phyloP scores from a whole-genome alignment of 2,888 invertebrate species.

The Neoaliturus tenellus region DNA sequence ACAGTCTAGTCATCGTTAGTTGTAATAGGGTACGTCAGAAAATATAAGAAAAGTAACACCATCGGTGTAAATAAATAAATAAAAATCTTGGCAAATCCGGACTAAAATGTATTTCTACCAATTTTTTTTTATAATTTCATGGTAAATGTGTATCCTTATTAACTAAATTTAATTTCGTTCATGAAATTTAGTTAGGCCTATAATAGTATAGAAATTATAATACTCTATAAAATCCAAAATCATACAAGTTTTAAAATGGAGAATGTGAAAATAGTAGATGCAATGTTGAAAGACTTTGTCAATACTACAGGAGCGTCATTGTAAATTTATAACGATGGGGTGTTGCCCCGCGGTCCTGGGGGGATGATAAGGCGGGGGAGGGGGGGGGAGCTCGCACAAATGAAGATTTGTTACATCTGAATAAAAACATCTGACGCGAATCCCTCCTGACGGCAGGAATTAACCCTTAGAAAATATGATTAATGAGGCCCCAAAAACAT shows the following conservation, averaged over 20 bases:
- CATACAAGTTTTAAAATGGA: background rate
- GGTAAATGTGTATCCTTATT: too few relatives aligned
- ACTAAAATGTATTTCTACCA: too few relatives aligned
- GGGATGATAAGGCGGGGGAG: background rate
- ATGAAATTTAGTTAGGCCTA: too few relatives aligned
- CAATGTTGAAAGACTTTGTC: slow-evolving; percentile 26
- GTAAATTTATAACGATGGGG: slow-evolving; percentile 45
- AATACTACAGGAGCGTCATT: slow-evolving; percentile 31
- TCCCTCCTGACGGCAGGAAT: background rate
- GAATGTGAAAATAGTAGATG: background rate
- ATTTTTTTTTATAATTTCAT: too few relatives aligned
- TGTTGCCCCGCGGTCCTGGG: background rate
- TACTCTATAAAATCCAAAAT: too few relatives aligned
- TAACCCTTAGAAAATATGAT: slow-evolving; percentile 12
- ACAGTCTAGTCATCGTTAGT: too few relatives aligned
- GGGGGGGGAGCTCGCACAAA: background rate
- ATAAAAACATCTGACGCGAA: slow-evolving; percentile 31
- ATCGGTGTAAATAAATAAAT: too few relatives aligned
- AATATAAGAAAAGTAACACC: too few relatives aligned
- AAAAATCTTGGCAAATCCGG: too few relatives aligned
- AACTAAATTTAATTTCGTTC: too few relatives aligned
- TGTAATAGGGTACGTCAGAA: too few relatives aligned
- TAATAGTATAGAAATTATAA: too few relatives aligned
- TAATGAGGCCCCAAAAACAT: background rate
- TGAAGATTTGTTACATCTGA: slow-evolving; percentile 25